phyloP scores from a whole-genome alignment of 2,888 invertebrate genomes.

The Gymnosoma rotundatum region DNA sequence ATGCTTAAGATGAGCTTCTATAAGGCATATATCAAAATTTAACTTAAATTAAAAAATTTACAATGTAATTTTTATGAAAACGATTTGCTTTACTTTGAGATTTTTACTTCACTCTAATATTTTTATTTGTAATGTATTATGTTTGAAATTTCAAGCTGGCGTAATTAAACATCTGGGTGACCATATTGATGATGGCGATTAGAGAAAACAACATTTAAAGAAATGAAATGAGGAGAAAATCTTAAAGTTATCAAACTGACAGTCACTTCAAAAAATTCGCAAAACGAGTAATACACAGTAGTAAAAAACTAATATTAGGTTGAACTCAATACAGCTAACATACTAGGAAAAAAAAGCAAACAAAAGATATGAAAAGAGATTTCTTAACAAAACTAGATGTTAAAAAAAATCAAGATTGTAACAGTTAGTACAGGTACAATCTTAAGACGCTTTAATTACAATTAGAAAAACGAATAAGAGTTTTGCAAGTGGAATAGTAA shows the following conservation, averaged over 20 bases:
- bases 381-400: neutral
- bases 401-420: neutral
- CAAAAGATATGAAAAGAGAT: neutral
- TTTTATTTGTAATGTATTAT: no score
- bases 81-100: no score
- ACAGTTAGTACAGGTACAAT: conserved; percentile 32
- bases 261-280: conserved; percentile 35
- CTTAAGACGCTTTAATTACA: conserved; percentile 31
- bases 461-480: conserved; percentile 39
- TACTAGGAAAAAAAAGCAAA: no score
- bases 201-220: conserved; percentile 59
- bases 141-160: no score
- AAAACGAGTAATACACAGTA: conserved; percentile 38
- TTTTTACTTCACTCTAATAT: no score
- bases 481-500: conserved; percentile 19
- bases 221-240: conserved; percentile 45
- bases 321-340: neutral
- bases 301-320: conserved; percentile 52
- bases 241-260: conserved; percentile 10
- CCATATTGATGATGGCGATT: conserved; percentile 59
- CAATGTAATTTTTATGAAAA: no score
- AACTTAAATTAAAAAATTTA: no score
- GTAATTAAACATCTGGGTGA: no score
- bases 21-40: no score
- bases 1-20: no score